Conservation (phyloP, 1,140 invertebrate genomes). For the Rhagoletis pomonella region DNA sequence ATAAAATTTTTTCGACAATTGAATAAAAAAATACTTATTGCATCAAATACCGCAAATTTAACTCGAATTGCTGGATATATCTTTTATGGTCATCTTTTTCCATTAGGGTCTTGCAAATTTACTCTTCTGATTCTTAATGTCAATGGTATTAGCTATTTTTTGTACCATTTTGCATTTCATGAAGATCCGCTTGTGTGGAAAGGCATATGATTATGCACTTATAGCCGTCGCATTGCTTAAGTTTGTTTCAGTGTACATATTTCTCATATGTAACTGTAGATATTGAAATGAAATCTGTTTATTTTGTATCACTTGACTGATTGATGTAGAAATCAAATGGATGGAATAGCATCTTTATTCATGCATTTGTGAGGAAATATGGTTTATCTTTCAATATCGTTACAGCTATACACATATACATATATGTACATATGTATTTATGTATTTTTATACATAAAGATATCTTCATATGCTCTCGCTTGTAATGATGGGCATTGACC, state of each 20-base stretch:
- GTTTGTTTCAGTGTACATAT: background rate
- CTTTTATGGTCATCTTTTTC: too few relatives aligned
- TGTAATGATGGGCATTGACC: background rate
- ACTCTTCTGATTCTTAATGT: background rate
- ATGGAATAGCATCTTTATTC: background rate
- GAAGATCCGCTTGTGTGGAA: background rate
- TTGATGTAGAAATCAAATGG: background rate
- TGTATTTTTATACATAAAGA: background rate
- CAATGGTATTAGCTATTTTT: background rate
- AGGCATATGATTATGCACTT: background rate
- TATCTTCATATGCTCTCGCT: too few relatives aligned
- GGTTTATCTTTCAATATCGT: background rate
- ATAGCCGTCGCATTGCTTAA: too few relatives aligned
- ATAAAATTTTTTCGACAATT: too few relatives aligned
- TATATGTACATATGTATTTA: background rate
- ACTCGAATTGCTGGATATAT: too few relatives aligned
- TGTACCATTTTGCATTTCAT: background rate
- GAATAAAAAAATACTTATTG: too few relatives aligned
- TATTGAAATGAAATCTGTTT: slow-evolving; percentile 23
- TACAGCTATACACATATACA: background rate
- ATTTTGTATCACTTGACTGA: background rate
- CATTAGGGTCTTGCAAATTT: background rate
- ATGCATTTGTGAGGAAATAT: background rate
- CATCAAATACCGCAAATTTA: too few relatives aligned
- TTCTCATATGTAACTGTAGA: background rate